These are phyloP conservation scores for Harpagoxenus sublaevis DNA, from an alignment of 2,888 invertebrate genomes.

Conservation along the genomic window DNA sequence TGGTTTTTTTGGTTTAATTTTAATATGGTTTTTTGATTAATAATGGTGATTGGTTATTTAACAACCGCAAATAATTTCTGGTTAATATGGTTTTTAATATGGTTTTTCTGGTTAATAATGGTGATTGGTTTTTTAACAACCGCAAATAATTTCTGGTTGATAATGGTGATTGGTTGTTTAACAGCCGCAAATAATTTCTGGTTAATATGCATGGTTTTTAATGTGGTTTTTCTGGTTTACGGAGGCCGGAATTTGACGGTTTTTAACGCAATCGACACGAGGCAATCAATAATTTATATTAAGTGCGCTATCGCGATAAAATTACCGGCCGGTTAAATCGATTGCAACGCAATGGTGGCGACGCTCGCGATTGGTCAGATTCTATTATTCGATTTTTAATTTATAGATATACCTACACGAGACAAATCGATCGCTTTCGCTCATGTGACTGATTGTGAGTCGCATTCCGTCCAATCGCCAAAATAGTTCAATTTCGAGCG, in stretches of 20 bases:
- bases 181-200: no score
- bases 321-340: constrained; percentile 76
- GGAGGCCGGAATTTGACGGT: constrained; percentile 56
- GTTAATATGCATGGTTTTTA: no score
- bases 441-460: background rate
- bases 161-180: no score
- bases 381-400: constrained; percentile 75
- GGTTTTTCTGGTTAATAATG: no score
- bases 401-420: constrained; percentile 45
- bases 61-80: no score
- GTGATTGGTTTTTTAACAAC: no score
- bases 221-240: background rate
- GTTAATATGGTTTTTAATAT: no score
- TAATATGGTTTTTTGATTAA: no score
- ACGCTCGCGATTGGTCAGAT: constrained; percentile 66
- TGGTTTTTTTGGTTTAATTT: no score
- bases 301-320: constrained; percentile 78
- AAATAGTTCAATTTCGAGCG: constrained; percentile 51
- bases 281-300: constrained; percentile 82
- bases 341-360: constrained; percentile 48
- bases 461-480: constrained; percentile 16
- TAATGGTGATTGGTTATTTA: no score
- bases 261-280: constrained; percentile 78
- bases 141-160: no score
- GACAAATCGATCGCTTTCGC: constrained; percentile 64